Evolutionary conservation across 2,113 vertebrate genomes (phyloP), one percentile per base, ranked within the genome.

Genomic region (Eidolon helvum): DNA sequence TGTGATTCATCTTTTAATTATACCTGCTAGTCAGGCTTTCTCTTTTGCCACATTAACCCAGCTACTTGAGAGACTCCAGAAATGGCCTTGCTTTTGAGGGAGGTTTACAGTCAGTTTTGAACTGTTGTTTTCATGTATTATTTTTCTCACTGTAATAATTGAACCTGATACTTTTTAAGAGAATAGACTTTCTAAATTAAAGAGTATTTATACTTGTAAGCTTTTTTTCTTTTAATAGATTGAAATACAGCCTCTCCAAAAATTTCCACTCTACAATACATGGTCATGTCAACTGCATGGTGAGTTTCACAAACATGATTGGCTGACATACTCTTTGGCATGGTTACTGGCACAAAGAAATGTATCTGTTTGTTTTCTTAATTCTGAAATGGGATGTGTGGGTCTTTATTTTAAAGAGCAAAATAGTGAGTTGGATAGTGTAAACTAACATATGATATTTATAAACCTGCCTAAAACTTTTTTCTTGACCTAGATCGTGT

Each of bases 1-100:
- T 35, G 24, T 97, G 96, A 97, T 80, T 97, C 97, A 97, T 87
- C 16, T 85, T 82, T 95, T 97, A 95, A 97, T 97, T 95, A 94
- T 94, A 96, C 92, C 91, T 96, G 91, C 22, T 91, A 65, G 61
- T 96, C 95, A 80, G 55, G 94, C 90, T 97, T 94, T 86, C 91
- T 78, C 83, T 77, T 69, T 63, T 59, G 85, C 75, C 65, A 50
- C 61, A 50, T 87, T 85, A 90, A 88, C 66, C 21, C 71, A 92
- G 33, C 55, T 24, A 28, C 43, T 71, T 63, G 38, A 88, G 40
- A 95, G 45, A 94, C 40, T 71, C 82, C 33, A 96, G 92, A 90
- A 84, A 71, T 69, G 14, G 33, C 69, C 90, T 55, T 75, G 69
- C 92, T 97, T 97, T 74, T 87, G 48, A 95, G 87, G 85, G 57